Evolutionary conservation across 2,113 vertebrate species (phyloP).

Genomic region (Tragelaphus scriptus): DNA sequence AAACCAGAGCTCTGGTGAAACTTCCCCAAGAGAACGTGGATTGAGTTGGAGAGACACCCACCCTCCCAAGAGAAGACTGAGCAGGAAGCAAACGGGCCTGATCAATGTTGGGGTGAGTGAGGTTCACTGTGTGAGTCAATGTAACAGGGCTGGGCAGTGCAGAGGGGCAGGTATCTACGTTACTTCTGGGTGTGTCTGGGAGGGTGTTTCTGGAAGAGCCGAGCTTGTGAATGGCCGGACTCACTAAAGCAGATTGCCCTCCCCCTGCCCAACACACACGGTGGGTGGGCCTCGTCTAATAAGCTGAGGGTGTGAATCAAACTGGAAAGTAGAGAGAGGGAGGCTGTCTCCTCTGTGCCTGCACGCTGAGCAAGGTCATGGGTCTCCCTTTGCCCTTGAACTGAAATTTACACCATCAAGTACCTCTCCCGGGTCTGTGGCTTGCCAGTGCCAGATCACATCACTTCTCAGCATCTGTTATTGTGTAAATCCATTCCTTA

Average conservation of each 20-base stretch:
- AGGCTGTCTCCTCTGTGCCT: not conserved
- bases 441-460: rapidly evolving
- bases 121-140: rapidly evolving
- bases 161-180: too few relatives aligned
- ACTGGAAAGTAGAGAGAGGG: not conserved
- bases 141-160: rapidly evolving
- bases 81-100: rapidly evolving
- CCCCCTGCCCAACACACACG: rapidly evolving
- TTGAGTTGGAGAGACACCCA: not conserved
- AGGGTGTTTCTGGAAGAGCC: not conserved
- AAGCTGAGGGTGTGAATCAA: not conserved
- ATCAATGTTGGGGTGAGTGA: rapidly evolving
- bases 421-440: rapidly evolving
- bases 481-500: rapidly evolving
- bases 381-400: not conserved
- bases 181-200: not conserved
- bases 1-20: rapidly evolving
- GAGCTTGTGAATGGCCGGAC: too few relatives aligned
- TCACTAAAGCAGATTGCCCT: not conserved
- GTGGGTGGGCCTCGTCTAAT: not conserved
- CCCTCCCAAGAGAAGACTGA: not conserved
- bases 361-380: not conserved
- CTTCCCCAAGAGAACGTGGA: rapidly evolving
- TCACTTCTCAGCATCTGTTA: rapidly evolving
- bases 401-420: not conserved